Conservation (phyloP, 1,140 invertebrate species). For the Calephelis nemesis region DNA sequence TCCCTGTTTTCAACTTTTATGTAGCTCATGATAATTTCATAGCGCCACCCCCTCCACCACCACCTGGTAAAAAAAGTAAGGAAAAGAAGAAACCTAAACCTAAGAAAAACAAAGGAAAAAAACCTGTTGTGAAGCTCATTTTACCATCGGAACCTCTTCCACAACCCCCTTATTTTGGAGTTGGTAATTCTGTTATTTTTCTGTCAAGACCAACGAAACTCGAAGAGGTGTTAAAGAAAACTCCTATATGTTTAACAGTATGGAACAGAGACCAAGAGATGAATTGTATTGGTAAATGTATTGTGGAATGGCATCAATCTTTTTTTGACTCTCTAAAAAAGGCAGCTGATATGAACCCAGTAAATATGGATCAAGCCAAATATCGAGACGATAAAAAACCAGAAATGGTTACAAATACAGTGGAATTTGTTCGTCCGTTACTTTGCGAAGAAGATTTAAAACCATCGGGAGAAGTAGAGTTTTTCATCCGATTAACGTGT, state of each 20-base stretch:
- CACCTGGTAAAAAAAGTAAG: conserved; percentile 52
- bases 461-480: conserved; percentile 65
- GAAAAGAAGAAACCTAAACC: conserved; percentile 46
- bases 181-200: conserved; percentile 66
- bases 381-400: conserved; percentile 54
- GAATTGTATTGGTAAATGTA: conserved; percentile 63
- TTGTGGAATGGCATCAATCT: conserved; percentile 63
- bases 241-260: conserved; percentile 66
- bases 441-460: conserved; percentile 71
- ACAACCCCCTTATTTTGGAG: conserved; percentile 67
- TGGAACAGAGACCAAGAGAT: conserved; percentile 71
- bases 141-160: conserved; percentile 68
- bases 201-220: conserved; percentile 66
- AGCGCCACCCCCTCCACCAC: conserved; percentile 58
- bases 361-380: conserved; percentile 62
- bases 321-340: conserved; percentile 61
- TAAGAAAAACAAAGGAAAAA: conserved; percentile 53
- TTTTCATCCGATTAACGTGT: conserved; percentile 63
- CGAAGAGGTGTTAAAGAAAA: conserved; percentile 58
- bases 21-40: conserved; percentile 70
- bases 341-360: conserved; percentile 55
- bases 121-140: conserved; percentile 43
- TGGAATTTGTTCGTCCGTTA: conserved; percentile 54
- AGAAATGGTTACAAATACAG: conserved; percentile 65
- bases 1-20: conserved; percentile 68